Percentiles rank a stretch among this genome's conserved stretches.
Conservation (phyloP, 2,113 vertebrate genomes). For the Romanogobio albipinnatus region DNA sequence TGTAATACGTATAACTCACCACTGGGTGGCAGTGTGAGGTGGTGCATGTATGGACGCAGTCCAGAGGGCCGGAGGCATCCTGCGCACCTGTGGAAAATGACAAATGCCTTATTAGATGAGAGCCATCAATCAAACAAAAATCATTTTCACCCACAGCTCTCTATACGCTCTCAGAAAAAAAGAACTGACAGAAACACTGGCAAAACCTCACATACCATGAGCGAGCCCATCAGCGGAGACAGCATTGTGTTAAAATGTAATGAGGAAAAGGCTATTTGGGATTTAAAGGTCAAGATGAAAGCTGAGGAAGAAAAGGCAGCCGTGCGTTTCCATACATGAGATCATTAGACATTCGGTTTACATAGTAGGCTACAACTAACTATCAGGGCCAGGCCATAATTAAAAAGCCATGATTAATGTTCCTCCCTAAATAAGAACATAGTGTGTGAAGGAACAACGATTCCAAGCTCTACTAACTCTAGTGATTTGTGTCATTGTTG, state of each 20-base stretch:
- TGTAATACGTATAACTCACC: conserved; percentile 10
- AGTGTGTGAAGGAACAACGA: conserved; percentile 28
- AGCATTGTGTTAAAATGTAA: conserved; percentile 59
- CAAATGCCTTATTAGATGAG: conserved; percentile 54
- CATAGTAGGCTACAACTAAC: background rate
- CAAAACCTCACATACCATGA: conserved; percentile 41
- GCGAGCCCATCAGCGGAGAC: conserved; percentile 32
- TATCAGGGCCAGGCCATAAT: conserved; percentile 27
- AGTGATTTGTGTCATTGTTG: conserved; percentile 6
- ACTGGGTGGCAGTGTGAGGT: conserved; percentile 64
- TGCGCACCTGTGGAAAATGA: conserved; percentile 32
- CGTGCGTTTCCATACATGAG: conserved; percentile 16
- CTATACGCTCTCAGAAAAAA: conserved; percentile 29
- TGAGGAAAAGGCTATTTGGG: conserved; percentile 62
- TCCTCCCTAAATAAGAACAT: conserved; percentile 2
- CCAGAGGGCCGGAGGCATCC: background rate
- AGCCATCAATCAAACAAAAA: conserved; percentile 60
- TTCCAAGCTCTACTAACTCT: background rate
- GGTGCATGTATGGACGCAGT: conserved; percentile 3
- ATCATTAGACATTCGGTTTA: conserved; percentile 21
- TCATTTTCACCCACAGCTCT: conserved; percentile 46
- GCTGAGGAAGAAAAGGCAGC: conserved; percentile 21
- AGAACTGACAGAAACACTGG: conserved; percentile 60
- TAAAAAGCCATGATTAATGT: conserved; percentile 19
- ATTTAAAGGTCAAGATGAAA: conserved; percentile 50